Base-by-base conservation (phyloP, 2,888 invertebrate genomes). In the Tetrapedia diversipes region DNA sequence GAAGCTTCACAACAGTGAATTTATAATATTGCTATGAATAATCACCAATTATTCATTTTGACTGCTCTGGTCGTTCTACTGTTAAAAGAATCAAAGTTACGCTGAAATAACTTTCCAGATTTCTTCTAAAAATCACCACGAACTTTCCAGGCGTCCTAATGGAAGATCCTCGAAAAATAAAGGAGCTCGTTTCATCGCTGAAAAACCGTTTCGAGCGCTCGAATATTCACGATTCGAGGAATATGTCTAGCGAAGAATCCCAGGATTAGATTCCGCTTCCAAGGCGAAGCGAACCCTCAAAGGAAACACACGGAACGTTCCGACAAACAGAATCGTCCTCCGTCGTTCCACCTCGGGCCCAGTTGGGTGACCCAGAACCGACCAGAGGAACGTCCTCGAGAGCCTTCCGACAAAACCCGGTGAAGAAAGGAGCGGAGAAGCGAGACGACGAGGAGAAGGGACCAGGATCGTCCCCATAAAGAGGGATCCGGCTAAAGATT, bases 381-480 rank as follows among this genome's bases (percentile, higher is more conserved):
- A 41, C 22, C 7, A 10, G 10, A 4, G 14, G 19, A 8, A 7
- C 8, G 7, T 19, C 22, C 11, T 34, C 22, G 22, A 34, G 24
- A 59, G 37, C 32, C 27, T 2, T n/a, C 37, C 19, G 34, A 39
- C 47, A 56, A 41, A 68, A 43, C 22, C 32, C 6, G 22, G 8
- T 2, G 24, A n/a, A 32, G 14, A 34, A 54, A 34, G 34, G 7
- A 2, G 6, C 14, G 8, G n/a, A 3, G 24, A 41, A n/a, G n/a
- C n/a, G 7, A 10, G 4, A 14, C 14, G 8, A 10, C 27, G 56
- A 39, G 16, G 29, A 61, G n/a, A 69, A 61, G 14, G 56, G n/a
- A n/a, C n/a, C n/a, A 37, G 56, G 60, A 74, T 64, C 22, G 68
- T 68, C n/a, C 57, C 66, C 60, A 74, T 77, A 74, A 74, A 59